Base-by-base conservation (phyloP, 2,888 invertebrate genomes). In the Aquatica leii region DNA sequence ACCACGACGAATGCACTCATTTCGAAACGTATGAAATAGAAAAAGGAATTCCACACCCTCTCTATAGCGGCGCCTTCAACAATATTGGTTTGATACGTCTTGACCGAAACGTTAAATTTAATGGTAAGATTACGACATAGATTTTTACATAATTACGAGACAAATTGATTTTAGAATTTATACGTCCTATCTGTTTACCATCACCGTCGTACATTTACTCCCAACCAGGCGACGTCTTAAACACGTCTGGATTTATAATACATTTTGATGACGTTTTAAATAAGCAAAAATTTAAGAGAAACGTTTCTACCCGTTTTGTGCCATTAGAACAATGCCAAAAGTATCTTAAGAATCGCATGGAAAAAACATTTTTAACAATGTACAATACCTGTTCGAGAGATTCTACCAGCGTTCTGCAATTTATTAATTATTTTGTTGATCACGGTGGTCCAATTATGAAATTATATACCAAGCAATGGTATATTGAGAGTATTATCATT, bases 171-270 rank as follows among this genome's bases (percentile, higher is more conserved):
- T 20, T 8, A 46, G 46, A 46, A 20, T 46, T 18, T 18, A 46
- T 46, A 11, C 46, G n/a, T 18, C 46, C 46, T 11, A 46, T 46
- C 6, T 46, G 46, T n/a, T 18, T 46, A n/a, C 46, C 46, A 41
- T 14, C 41, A 41, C 14, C n/a, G 15, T 12, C 24, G 2, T 6
- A 24, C 6, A 24, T 24, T 41, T 14, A 11, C 20, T 1, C 11
- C 6, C 3, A 18, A 18, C 9, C n/a, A 17, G 20, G 18, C 1
- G 20, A 46, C 8, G 2, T 18, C 3, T 11, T 46, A 20, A 18
- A 17, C 4, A 46, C 46, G 1, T 46, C 46, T 2, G 46, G 46
- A 1, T 46, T 46, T 46, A n/a, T 17, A 43, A 17, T 43, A 15
- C 2, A 46, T 18, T 46, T 46, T 46, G 46, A 46, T 20, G n/a